Percentiles rank a stretch among this genome's conserved stretches.
These are phyloP conservation scores for Porites australiensis DNA, from an alignment of 64 coral and sea anemone species.

Conservation along the genomic window DNA sequence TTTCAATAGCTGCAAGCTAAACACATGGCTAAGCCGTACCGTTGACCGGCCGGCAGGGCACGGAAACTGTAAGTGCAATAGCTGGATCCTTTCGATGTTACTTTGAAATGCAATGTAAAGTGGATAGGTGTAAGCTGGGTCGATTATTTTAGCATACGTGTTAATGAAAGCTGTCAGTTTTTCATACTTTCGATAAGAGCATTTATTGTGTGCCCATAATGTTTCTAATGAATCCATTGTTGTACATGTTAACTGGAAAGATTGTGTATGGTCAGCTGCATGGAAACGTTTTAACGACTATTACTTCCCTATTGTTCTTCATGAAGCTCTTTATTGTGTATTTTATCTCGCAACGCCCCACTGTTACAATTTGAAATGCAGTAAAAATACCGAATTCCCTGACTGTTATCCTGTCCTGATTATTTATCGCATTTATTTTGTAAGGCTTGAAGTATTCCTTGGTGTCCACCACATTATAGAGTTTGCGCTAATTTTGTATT, in stretches of 20 bases:
- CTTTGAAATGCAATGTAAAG: slow-evolving; percentile 33
- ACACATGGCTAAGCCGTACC: background rate
- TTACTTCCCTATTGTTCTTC: background rate
- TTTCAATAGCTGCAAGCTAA: background rate
- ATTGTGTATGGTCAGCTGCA: slow-evolving; percentile 24
- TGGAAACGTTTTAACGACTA: background rate
- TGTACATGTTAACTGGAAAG: background rate
- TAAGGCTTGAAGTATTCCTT: background rate
- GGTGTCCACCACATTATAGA: background rate
- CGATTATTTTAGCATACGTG: slow-evolving; percentile 28
- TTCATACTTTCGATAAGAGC: slow-evolving; percentile 37
- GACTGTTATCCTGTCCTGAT: background rate
- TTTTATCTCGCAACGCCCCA: background rate
- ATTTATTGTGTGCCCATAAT: slow-evolving; percentile 28
- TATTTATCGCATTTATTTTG: background rate
- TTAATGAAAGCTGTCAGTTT: slow-evolving; percentile 52
- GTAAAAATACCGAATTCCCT: slow-evolving; percentile 23
- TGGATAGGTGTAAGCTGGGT: slow-evolving; percentile 34
- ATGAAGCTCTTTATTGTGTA: slow-evolving; percentile 12
- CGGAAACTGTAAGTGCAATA: slow-evolving; percentile 32
- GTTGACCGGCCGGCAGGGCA: background rate
- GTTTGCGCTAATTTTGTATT: background rate
- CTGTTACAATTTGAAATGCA: slow-evolving; percentile 27
- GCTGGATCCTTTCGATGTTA: background rate
- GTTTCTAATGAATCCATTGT: slow-evolving; percentile 45